These are phyloP conservation scores for Champsocephalus esox DNA, from an alignment of 2,797 vertebrate species.

Conservation along the genomic window DNA sequence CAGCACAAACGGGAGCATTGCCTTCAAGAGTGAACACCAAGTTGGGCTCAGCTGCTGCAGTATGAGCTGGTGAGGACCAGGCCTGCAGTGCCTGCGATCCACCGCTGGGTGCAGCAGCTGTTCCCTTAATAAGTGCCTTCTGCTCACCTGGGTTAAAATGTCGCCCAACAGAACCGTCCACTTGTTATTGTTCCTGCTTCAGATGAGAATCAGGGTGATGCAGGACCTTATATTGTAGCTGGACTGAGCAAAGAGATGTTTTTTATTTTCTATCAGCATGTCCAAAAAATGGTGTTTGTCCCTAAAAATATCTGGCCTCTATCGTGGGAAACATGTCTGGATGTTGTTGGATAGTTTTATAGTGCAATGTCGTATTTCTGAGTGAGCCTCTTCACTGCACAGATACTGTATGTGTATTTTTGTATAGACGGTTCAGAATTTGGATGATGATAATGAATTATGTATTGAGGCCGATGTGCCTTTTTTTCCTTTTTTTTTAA, in stretches of 20 bases:
- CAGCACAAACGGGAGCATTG: slow-evolving; percentile 52
- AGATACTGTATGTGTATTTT: slow-evolving; percentile 77
- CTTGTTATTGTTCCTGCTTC: slow-evolving; percentile 32
- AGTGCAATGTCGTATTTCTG: slow-evolving; percentile 80
- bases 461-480: slow-evolving; percentile 70
- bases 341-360: slow-evolving; percentile 68
- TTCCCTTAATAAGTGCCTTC: slow-evolving; percentile 84
- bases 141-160: slow-evolving; percentile 51
- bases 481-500: slow-evolving; percentile 46
- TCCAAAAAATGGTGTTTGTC: slow-evolving; percentile 62
- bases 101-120: slow-evolving; percentile 18
- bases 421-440: slow-evolving; percentile 67
- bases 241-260: slow-evolving; percentile 45
- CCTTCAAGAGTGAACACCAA: slow-evolving; percentile 57
- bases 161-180: slow-evolving; percentile 53
- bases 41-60: slow-evolving; percentile 55
- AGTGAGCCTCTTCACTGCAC: slow-evolving; percentile 70
- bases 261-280: slow-evolving; percentile 51
- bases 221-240: slow-evolving; percentile 45
- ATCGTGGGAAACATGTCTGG: slow-evolving; percentile 47
- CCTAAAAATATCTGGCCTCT: slow-evolving; percentile 46
- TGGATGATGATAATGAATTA: slow-evolving; percentile 55
- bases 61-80: slow-evolving; percentile 71
- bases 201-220: slow-evolving; percentile 5
- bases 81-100: slow-evolving; percentile 77